phyloP scores from a whole-genome alignment of 2,888 invertebrate genomes.

The Sminthurides aquaticus region DNA sequence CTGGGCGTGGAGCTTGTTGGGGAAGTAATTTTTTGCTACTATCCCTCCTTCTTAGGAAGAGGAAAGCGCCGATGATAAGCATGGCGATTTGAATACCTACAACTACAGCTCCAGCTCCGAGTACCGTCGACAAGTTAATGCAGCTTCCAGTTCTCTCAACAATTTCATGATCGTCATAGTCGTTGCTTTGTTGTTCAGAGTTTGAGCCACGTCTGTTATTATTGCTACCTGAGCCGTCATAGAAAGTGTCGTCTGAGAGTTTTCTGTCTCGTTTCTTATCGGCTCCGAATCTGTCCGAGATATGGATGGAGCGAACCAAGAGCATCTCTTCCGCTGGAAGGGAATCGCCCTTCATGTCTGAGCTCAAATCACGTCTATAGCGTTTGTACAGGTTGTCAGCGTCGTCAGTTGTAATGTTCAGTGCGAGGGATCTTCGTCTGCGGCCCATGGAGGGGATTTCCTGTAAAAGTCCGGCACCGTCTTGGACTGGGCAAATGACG shows the following conservation, averaged over 20 bases:
- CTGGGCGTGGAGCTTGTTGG: conserved; percentile 77
- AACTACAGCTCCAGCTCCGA: conserved; percentile 78
- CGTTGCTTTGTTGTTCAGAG: not conserved
- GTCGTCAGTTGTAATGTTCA: conserved; percentile 34
- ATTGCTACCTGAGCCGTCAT: conserved; percentile 10
- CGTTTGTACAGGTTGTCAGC: conserved; percentile 27
- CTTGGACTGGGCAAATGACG: conserved; percentile 77
- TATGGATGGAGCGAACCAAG: conserved; percentile 82
- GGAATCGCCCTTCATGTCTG: conserved; percentile 28
- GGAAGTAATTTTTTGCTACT: conserved; percentile 47
- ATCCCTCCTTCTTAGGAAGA: conserved; percentile 73
- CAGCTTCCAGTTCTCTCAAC: conserved; percentile 51
- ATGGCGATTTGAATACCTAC: conserved; percentile 74
- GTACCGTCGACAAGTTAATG: conserved; percentile 69
- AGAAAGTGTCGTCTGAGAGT: conserved; percentile 29
- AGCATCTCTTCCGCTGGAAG: conserved; percentile 63
- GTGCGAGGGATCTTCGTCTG: conserved; percentile 59
- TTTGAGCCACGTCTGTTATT: conserved; percentile 10
- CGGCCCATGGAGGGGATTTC: conserved; percentile 76
- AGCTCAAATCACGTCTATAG: conserved; percentile 37
- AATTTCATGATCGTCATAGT: conserved; percentile 47
- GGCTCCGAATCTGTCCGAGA: conserved; percentile 85
- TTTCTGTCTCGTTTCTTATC: conserved; percentile 52
- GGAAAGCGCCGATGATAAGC: conserved; percentile 70
- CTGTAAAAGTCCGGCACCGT: conserved; percentile 72